phyloP scores from a whole-genome alignment of 2,797 vertebrate species.

The Mormyrops attenuatus region DNA sequence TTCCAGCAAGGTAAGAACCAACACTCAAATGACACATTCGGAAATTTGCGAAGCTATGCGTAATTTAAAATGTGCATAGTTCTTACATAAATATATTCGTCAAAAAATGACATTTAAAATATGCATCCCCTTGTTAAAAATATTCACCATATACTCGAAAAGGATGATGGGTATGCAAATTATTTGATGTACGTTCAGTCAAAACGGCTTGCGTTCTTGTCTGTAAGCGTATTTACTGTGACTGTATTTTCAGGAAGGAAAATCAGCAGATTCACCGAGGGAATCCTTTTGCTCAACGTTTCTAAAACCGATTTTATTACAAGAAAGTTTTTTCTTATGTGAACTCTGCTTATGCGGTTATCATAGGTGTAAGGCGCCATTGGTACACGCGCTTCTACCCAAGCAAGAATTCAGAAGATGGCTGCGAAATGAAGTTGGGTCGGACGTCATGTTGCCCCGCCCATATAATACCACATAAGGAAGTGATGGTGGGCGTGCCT shows the following conservation, averaged over 20 bases:
- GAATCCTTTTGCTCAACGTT: background rate
- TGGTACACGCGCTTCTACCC: background rate
- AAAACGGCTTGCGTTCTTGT: background rate
- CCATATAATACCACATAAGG: background rate
- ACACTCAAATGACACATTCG: background rate
- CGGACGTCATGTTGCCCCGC: background rate
- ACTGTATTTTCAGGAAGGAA: background rate
- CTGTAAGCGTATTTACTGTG: background rate
- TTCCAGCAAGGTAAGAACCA: background rate
- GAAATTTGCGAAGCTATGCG: background rate
- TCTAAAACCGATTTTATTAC: background rate
- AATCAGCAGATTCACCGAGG: background rate
- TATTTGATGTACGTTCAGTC: background rate
- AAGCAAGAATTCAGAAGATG: conserved; percentile 15
- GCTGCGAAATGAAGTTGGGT: conserved; percentile 16
- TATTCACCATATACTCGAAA: conserved; percentile 24
- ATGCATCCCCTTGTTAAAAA: background rate
- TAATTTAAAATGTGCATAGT: background rate
- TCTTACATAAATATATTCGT: background rate
- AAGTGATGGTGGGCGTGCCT: conserved; percentile 37
- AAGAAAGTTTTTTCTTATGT: background rate
- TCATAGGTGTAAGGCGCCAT: background rate
- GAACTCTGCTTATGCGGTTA: background rate
- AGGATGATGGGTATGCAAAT: conserved; percentile 42
- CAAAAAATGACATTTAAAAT: background rate